Evolutionary conservation across 2,797 vertebrate genomes (phyloP), one percentile per base, ranked within the genome.

Genomic region (Neopelma chrysocephalum): DNA sequence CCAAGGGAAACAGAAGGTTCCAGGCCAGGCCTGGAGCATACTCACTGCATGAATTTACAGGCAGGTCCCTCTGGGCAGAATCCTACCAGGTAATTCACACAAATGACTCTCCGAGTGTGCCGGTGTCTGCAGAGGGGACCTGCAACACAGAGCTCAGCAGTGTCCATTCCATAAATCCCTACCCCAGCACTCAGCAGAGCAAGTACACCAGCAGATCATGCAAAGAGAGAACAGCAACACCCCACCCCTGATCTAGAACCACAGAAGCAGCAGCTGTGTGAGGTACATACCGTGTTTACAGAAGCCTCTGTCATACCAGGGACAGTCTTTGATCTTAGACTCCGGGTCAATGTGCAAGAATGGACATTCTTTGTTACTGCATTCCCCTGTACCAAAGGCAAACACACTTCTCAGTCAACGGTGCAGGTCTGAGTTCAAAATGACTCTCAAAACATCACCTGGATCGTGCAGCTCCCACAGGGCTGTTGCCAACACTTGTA

Each of bases 31-130:
- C 69, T 42, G 80, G 73, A 88, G 51, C 43, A 68, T 96, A 99
- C 99, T 98, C 98, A 99, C 99, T 99, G 99, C 99, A 99, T 99
- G 96, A 99, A 99, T 99, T 99, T 99, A 98, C 99, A 99, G 11
- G 98, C 98, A 65, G 99, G 99, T 7, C 99, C 99, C 76, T 99
- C 99, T 2, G 99, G 99, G 98, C 99, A 99, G 97, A 99, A 99
- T 95, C 99, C 99, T 42, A 99, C 99, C 60, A 99, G 98, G 95
- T 99, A 99, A 97, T 99, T 99, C 82, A 99, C 98, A 98, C 99
- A 99, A 96, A 99, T 99, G 92, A 99, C 99, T 91, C 99, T 98
- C 72, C 99, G 98, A 3, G 99, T 99, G 97, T 99, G 99, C 93
- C 99, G 98, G 95, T 99, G 99, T 93, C 99, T 98, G 97, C 99